These are phyloP conservation scores for Drosophila eohydei DNA, from an alignment of 2,888 invertebrate genomes.

Conservation along the genomic window DNA sequence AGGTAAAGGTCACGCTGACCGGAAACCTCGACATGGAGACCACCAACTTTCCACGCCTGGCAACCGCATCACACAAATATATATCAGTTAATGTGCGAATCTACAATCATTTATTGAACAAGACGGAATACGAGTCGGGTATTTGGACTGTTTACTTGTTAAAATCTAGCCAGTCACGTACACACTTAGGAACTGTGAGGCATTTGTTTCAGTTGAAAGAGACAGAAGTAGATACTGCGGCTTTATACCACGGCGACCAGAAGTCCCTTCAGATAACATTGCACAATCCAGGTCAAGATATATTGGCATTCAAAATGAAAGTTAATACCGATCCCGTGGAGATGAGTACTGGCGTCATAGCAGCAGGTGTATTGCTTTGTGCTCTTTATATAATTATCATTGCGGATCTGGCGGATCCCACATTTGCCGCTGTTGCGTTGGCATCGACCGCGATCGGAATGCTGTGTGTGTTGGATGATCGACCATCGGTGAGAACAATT, in stretches of 20 bases:
- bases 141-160: not conserved
- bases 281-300: not conserved
- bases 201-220: not conserved
- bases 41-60: not conserved
- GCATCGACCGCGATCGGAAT: constrained; percentile 89
- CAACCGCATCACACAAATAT: not conserved
- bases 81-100: not conserved
- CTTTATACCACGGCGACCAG: not conserved
- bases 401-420: constrained; percentile 88
- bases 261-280: not conserved
- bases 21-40: not conserved
- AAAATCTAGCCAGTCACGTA: not conserved
- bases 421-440: constrained; percentile 83
- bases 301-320: constrained; percentile 85
- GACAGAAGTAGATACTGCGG: not conserved
- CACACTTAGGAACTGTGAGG: not conserved
- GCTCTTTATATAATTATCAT: constrained; percentile 93
- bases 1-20: not conserved
- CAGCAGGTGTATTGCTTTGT: constrained; percentile 89
- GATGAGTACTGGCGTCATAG: constrained; percentile 88
- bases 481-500: constrained; percentile 88
- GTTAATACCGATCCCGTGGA: constrained; percentile 86
- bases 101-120: not conserved
- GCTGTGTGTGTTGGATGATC: constrained; percentile 88
- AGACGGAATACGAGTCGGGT: not conserved